These are phyloP conservation scores for Syngnathus typhle DNA, from an alignment of 2,113 vertebrate genomes.

Conservation along the genomic window DNA sequence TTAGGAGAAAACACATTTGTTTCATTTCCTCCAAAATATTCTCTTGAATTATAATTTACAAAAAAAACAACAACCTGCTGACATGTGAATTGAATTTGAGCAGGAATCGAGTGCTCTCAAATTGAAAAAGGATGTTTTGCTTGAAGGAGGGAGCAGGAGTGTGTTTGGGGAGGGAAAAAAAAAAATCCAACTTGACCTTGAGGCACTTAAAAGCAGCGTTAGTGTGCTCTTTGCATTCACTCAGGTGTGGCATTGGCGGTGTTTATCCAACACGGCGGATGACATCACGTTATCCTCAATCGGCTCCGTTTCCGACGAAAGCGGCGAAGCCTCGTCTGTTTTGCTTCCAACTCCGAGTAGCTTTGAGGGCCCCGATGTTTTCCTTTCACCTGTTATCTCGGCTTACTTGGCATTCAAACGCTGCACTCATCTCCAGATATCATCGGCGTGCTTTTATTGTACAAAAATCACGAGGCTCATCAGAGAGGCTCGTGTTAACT, in stretches of 20 bases:
- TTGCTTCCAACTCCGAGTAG: neutral
- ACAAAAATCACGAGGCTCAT: neutral
- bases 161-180: constrained; percentile 1
- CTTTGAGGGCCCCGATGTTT: neutral
- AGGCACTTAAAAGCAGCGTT: neutral
- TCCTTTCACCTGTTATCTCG: neutral
- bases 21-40: neutral
- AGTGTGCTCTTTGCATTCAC: neutral
- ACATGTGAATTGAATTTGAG: constrained; percentile 52
- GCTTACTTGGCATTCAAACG: neutral
- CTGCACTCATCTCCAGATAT: neutral
- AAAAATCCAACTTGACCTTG: neutral
- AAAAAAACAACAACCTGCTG: neutral
- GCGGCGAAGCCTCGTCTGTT: neutral
- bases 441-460: neutral
- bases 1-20: neutral
- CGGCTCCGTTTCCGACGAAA: neutral
- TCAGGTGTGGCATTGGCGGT: neutral
- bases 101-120: constrained; percentile 66
- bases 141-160: constrained; percentile 10
- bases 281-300: neutral
- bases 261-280: neutral
- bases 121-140: constrained; percentile 28
- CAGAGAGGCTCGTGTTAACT: neutral
- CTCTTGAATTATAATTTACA: neutral